Evolutionary conservation across 1,140 invertebrate species (phyloP), one percentile per base, ranked within the genome.

Genomic region (Leptopilina boulardi): DNA sequence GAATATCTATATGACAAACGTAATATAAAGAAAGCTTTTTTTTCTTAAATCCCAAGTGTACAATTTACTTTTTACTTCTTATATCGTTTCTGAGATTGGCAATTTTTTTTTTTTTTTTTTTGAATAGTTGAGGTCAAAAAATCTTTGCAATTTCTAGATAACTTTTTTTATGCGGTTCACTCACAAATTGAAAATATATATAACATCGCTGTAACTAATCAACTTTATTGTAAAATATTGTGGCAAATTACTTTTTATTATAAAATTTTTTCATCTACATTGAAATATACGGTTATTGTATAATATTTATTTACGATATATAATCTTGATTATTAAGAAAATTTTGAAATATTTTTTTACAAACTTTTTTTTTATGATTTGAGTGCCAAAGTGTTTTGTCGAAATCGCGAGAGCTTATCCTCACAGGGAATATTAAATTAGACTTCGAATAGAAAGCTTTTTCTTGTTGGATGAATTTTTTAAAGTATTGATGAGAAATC

Each of bases 61-160:
- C 59, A 30, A 66, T 66, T 66, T 66, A 34, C 26, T 66, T 66
- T 23, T 30, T 30, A 30, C 23, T n/a, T 66, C 59, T 66, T 21
- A 30, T 66, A 66, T 26, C 26, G 59, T 66, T 30, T 30, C 59
- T 5, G 15, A 66, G 59, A 66, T 66, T 66, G 23, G 23, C 59
- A 66, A 66, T 66, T 66, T 66, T 66, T 47, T 66, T 56, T 54
- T 18, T 56, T 10, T 66, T 13, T 66, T 26, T 3, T 30, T 30
- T 11, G 6, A 30, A 66, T 15, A 11, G 21, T 66, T 30, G 2
- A 6, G 26, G 59, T 66, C 59, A 66, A 34, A n/a, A n/a, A 23
- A 15, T 1, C 59, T 59, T 2, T 59, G 11, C 13, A 30, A 30
- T 66, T 66, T 66, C 26, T 66, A n/a, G 26, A 30, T 1, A 8